These are phyloP conservation scores for Tauraco hartlaubi DNA, from an alignment of 2,797 vertebrate genomes.

Conservation along the genomic window DNA sequence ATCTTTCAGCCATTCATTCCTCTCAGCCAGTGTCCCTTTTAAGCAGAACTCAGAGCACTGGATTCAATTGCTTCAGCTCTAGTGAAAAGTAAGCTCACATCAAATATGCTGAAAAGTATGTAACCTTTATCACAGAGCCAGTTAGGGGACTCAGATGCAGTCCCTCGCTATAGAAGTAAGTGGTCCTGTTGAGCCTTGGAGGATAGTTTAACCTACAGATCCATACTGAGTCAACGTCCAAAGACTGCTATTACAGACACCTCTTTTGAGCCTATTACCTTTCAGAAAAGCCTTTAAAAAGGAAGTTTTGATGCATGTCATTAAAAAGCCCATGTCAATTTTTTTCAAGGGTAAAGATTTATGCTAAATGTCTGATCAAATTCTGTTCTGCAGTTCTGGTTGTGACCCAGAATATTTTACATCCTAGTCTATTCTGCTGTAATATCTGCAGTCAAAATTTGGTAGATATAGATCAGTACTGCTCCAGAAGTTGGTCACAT, in stretches of 20 bases:
- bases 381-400: neutral
- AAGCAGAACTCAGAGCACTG: constrained; percentile 25
- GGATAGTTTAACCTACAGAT: neutral
- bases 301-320: neutral
- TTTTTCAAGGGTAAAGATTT: neutral
- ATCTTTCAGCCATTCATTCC: constrained; percentile 47
- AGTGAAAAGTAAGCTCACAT: constrained; percentile 26
- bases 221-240: neutral
- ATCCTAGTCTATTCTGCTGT: neutral
- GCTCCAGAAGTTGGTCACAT: neutral
- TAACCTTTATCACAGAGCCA: constrained; percentile 6
- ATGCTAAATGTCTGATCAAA: neutral
- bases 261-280: neutral
- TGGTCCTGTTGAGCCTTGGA: constrained; percentile 21
- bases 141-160: constrained; percentile 8
- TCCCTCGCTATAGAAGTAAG: neutral
- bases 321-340: neutral
- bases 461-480: neutral
- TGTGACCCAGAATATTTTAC: neutral
- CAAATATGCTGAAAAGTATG: neutral
- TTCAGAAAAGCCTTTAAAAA: neutral
- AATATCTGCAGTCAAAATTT: neutral
- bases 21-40: constrained; percentile 42
- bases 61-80: constrained; percentile 8
- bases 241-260: neutral